These are phyloP conservation scores for Andrena hattorfiana DNA, from an alignment of 2,888 invertebrate species.

Conservation along the genomic window DNA sequence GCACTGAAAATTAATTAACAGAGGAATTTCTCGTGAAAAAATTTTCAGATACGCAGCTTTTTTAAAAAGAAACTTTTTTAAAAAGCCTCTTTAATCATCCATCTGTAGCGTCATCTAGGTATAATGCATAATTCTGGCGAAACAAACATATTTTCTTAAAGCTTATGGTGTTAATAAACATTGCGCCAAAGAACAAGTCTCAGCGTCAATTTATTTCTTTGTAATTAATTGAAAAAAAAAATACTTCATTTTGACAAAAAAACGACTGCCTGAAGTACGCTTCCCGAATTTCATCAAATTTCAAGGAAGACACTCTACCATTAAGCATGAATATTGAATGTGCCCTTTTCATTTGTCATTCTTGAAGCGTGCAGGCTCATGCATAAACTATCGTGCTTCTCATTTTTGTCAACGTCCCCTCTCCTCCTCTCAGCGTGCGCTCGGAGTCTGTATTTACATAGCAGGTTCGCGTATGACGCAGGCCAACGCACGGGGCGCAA, in stretches of 20 bases:
- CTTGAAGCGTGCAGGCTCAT: background rate
- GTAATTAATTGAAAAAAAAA: too few species aligned
- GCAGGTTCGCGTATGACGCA: constrained; percentile 39
- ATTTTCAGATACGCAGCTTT: background rate
- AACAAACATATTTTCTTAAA: too few species aligned
- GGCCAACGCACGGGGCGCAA: constrained; percentile 39
- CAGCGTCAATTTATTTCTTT: too few species aligned
- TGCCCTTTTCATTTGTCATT: background rate
- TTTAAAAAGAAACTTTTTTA: too few species aligned
- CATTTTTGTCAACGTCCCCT: constrained; percentile 34
- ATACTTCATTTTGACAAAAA: too few species aligned
- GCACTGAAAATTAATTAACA: background rate
- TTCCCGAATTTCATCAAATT: too few species aligned
- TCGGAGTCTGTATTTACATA: constrained; percentile 50
- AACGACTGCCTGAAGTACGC: too few species aligned
- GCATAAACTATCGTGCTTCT: constrained; percentile 21
- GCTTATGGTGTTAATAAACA: too few species aligned
- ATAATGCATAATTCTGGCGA: too few species aligned
- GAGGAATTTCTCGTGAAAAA: background rate
- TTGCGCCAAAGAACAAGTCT: too few species aligned
- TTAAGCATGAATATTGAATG: constrained; percentile 13
- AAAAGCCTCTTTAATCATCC: too few species aligned
- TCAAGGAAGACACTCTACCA: background rate
- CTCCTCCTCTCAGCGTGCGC: background rate
- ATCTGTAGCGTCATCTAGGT: too few species aligned